Percentiles rank a stretch among this genome's conserved stretches.
Conservation (phyloP, 2,113 vertebrate genomes). For the Urocynchramus pylzowi region DNA sequence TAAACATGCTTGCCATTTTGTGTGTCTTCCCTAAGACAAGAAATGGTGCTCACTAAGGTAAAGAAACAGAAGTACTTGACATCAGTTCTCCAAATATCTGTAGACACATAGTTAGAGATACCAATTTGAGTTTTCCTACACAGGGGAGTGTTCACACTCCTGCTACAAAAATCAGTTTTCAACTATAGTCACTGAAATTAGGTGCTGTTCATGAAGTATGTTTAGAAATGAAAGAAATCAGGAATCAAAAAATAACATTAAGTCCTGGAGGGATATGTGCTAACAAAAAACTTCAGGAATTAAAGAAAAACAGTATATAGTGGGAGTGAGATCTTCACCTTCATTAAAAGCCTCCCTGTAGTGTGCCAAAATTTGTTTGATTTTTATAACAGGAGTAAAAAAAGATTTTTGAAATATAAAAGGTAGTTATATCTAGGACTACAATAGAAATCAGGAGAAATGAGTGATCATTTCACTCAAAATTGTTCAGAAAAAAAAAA, state of each 20-base stretch:
- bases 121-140: not conserved
- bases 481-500: not conserved
- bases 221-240: not conserved
- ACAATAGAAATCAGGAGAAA: not conserved
- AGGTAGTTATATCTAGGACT: not conserved
- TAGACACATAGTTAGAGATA: not conserved
- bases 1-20: not conserved
- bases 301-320: not conserved
- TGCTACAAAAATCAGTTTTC: fast-evolving
- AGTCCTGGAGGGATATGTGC: not conserved
- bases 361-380: not conserved
- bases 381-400: not conserved
- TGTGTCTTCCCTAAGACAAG: not conserved
- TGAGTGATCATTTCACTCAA: not conserved
- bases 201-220: not conserved
- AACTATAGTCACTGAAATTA: not conserved
- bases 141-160: not conserved
- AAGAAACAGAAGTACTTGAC: not conserved
- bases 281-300: not conserved
- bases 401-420: not conserved
- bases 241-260: not conserved
- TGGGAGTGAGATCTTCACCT: not conserved
- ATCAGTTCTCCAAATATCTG: not conserved
- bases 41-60: not conserved
- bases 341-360: not conserved